A percentile compares a stretch with the other conserved stretches of the same genome.
phyloP scores from a whole-genome alignment of 2,113 vertebrate species.

The Lasiurus cinereus region DNA sequence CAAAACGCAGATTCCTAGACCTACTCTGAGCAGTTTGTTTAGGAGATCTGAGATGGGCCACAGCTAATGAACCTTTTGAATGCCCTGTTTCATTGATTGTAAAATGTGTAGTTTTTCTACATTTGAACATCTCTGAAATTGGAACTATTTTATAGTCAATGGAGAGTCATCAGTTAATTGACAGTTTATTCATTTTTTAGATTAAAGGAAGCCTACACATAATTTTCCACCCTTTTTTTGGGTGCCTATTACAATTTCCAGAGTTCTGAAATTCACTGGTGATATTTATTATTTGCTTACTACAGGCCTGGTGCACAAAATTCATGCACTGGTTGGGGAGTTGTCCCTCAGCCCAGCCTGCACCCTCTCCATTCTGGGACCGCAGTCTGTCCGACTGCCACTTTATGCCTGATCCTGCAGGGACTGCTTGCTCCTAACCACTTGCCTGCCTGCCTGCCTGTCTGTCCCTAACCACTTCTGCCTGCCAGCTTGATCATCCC shows the following conservation, averaged over 20 bases:
- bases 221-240: not conserved
- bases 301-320: too few relatives aligned
- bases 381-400: too few relatives aligned
- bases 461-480: too few relatives aligned
- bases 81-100: not conserved
- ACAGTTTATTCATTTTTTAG: not conserved
- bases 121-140: conserved; percentile 49
- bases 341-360: too few relatives aligned
- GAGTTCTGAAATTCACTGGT: conserved; percentile 23
- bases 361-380: too few relatives aligned
- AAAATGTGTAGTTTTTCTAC: conserved; percentile 11
- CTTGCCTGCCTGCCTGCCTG: too few relatives aligned
- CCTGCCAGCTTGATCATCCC: too few relatives aligned
- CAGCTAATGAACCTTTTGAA: conserved; percentile 29
- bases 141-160: not conserved
- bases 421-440: too few relatives aligned
- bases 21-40: not conserved
- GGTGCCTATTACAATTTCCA: not conserved
- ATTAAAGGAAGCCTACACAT: not conserved
- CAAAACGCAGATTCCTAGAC: not conserved
- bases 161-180: not conserved
- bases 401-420: too few relatives aligned
- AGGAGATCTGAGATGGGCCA: conserved; percentile 9
- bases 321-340: too few relatives aligned
- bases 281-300: conserved; percentile 28